Evolutionary conservation across 2,888 invertebrate genomes (phyloP), one percentile per base, ranked within the genome.

Genomic region (Ophion slaviceki): DNA sequence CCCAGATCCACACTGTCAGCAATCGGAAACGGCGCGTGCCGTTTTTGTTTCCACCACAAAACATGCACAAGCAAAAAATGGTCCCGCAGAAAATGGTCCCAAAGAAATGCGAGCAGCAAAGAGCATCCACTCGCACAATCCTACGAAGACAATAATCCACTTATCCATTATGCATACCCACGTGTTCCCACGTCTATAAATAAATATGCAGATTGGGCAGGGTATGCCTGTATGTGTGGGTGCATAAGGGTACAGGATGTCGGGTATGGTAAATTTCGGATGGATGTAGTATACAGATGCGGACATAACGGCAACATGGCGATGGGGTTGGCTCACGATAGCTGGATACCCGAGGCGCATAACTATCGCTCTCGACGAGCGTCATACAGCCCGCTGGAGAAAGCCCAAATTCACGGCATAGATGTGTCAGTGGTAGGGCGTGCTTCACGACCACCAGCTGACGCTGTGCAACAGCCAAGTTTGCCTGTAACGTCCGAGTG

Each of bases 231-330:
- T 53, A 64, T 66, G 28, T 40, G 57, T n/a, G 4, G 53, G 11
- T 45, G 24, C 32, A 70, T 20, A 71, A 3, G 24, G 53, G 10
- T 20, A 28, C 47, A 72, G 76, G 71, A 83, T 76, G 66, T 86
- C 66, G 72, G 66, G 68, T 71, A 83, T 72, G 61, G 67, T 57
- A 57, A 64, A 78, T 70, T 79, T 78, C 57, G 59, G 70, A 78
- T 84, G 87, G 78, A 82, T 88, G 89, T 87, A 85, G 32, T 24
- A 53, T n/a, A 8, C 28, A 32, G 68, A 47, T 84, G 88, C 87
- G 90, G 90, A 89, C 91, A 91, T 92, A 91, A 92, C 91, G 91
- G 89, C 92, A 92, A 92, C 91, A 91, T 91, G 92, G 91, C 91
- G 91, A 53, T 53, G 14, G 53, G 53, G 17, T 53, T 91, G 89